A percentile compares a stretch with the other conserved stretches of the same genome.
Evolutionary conservation across 2,113 vertebrate genomes (phyloP).

Genomic region (Bos indicus): DNA sequence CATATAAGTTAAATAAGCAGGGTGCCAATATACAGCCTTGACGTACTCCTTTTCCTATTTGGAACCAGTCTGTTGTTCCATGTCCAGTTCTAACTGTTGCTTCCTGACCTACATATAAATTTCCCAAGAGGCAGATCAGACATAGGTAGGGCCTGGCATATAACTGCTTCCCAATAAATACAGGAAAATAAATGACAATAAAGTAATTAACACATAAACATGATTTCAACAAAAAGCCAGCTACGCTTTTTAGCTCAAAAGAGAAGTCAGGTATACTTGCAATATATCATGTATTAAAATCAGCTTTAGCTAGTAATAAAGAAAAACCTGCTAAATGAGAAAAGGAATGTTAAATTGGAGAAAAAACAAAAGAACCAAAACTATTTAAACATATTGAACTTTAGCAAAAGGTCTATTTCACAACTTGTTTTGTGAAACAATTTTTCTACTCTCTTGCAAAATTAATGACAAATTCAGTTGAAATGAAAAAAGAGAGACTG

Average conservation of each 20-base stretch:
- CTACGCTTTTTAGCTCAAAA: slow-evolving; percentile 27
- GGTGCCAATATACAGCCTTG: too few species aligned
- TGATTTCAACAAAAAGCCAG: slow-evolving; percentile 19
- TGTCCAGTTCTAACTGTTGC: too few species aligned
- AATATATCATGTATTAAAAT: not conserved
- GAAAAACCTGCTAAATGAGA: not conserved
- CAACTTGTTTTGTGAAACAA: slow-evolving; percentile 42
- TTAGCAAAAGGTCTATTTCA: slow-evolving; percentile 52
- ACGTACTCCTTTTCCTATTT: too few species aligned
- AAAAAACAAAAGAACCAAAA: not conserved
- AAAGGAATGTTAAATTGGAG: not conserved
- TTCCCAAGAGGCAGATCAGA: not conserved
- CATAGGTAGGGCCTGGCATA: not conserved
- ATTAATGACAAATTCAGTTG: slow-evolving; percentile 62
- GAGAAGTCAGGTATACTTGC: not conserved
- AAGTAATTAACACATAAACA: not conserved
- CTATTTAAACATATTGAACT: slow-evolving; percentile 30
- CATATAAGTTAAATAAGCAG: too few species aligned
- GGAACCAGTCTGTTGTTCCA: too few species aligned
- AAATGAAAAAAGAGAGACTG: slow-evolving; percentile 50
- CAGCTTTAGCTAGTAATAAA: slow-evolving; percentile 33
- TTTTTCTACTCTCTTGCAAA: slow-evolving; percentile 59
- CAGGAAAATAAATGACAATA: not conserved
- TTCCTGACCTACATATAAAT: too few species aligned
- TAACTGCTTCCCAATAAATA: not conserved